phyloP scores from a whole-genome alignment of 2,888 invertebrate genomes.

The Perithous albicinctus region DNA sequence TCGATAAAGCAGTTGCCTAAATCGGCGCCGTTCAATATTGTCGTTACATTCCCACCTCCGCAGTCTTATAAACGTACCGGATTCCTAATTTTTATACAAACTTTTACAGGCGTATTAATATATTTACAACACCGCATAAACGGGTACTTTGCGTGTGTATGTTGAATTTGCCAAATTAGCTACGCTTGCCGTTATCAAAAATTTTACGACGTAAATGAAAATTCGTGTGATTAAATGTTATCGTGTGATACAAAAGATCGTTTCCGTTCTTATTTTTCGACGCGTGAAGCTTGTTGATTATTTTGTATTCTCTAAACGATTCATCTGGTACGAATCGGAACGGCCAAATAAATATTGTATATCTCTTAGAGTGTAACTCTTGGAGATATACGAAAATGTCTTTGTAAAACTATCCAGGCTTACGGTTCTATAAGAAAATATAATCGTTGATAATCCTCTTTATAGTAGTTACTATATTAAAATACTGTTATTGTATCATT shows the following conservation, averaged over 20 bases:
- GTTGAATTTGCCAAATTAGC: conserved; percentile 60
- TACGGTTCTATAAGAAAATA: conserved; percentile 35
- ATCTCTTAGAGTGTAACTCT: conserved; percentile 4
- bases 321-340: conserved; percentile 11
- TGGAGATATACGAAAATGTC: neutral
- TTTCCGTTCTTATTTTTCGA: neutral
- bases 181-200: conserved; percentile 51
- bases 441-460: conserved; percentile 6
- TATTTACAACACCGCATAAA: conserved; percentile 15
- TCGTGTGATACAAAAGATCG: neutral
- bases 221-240: conserved; percentile 3
- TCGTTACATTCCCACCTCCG: conserved; percentile 56
- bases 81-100: conserved; percentile 38
- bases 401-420: conserved; percentile 45
- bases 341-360: conserved; percentile 10
- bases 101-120: conserved; percentile 41
- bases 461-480: conserved; percentile 5
- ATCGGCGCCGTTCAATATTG: conserved; percentile 19
- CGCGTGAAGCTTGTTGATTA: conserved; percentile 24
- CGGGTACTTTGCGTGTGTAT: neutral
- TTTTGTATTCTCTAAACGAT: conserved; percentile 37
- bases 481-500: conserved; percentile 4
- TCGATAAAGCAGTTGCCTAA: conserved; percentile 1
- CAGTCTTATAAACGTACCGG: neutral
- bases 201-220: conserved; percentile 13